Percentiles rank a stretch among this genome's conserved stretches.
These are phyloP conservation scores for Acanthacorydalis orientalis DNA, from an alignment of 2,888 invertebrate species.

Conservation along the genomic window DNA sequence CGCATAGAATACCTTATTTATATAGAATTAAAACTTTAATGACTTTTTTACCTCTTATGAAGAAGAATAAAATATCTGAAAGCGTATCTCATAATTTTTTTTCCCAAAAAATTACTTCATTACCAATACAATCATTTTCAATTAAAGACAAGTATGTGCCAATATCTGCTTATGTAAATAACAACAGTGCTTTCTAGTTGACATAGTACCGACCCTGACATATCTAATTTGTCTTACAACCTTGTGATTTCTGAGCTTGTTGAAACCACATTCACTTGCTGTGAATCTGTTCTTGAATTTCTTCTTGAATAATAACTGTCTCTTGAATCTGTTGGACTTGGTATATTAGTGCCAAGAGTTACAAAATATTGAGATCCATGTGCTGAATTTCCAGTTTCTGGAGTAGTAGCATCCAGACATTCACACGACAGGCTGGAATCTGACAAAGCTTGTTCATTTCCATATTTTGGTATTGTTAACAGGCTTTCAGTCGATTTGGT, in stretches of 20 bases:
- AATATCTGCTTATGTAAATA: too few species aligned
- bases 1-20: too few species aligned
- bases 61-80: too few species aligned
- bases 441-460: slow-evolving; percentile 35
- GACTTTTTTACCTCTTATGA: too few species aligned
- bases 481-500: slow-evolving; percentile 73
- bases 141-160: too few species aligned
- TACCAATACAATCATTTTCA: too few species aligned
- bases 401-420: slow-evolving; percentile 32
- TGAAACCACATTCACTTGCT: slow-evolving; percentile 34
- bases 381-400: slow-evolving; percentile 13
- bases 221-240: slow-evolving; percentile 27
- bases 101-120: too few species aligned
- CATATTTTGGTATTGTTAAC: slow-evolving; percentile 47
- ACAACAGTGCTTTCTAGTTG: too few species aligned
- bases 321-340: slow-evolving; percentile 26
- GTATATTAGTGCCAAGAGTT: slow-evolving; percentile 19
- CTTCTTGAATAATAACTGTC: slow-evolving; percentile 26
- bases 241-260: slow-evolving; percentile 55
- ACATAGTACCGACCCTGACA: too few species aligned
- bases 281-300: slow-evolving; percentile 30
- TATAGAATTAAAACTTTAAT: too few species aligned
- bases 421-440: slow-evolving; percentile 59
- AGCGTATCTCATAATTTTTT: too few species aligned
- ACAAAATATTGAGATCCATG: slow-evolving; percentile 20